Conservation (phyloP, 1,140 invertebrate species). For the Drosophila trapezifrons region DNA sequence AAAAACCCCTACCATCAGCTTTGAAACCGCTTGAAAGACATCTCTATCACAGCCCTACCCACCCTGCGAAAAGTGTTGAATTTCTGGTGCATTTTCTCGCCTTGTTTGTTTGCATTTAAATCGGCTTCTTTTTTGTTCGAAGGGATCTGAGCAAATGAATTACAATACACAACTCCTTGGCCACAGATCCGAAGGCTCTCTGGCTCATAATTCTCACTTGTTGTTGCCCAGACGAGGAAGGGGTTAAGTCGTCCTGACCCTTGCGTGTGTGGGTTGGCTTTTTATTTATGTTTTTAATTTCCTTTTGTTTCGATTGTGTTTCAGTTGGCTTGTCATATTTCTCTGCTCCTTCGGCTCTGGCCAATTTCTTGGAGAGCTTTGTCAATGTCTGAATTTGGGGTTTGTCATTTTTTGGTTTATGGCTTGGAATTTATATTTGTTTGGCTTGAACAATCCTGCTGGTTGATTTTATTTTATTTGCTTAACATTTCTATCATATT, state of each 20-base stretch:
- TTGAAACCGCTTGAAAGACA: not conserved
- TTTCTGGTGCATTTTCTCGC: constrained; percentile 74
- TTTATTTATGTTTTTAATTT: constrained; percentile 81
- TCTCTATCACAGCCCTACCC: not conserved
- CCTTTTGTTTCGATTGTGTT: constrained; percentile 70
- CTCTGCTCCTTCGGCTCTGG: constrained; percentile 23
- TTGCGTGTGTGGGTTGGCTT: constrained; percentile 49
- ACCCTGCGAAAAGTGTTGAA: constrained; percentile 69
- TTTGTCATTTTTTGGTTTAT: constrained; percentile 61
- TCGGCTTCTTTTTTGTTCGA: constrained; percentile 39
- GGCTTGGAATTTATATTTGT: constrained; percentile 45
- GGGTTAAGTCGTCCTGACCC: constrained; percentile 23
- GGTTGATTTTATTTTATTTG: constrained; percentile 25
- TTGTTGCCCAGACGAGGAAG: constrained; percentile 18
- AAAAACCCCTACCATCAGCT: not conserved
- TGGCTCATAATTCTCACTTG: constrained; percentile 71
- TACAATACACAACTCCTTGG: constrained; percentile 72
- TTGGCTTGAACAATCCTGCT: constrained; percentile 32
- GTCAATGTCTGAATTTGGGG: constrained; percentile 69
- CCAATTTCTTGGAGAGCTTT: constrained; percentile 72
- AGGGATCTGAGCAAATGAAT: constrained; percentile 63
- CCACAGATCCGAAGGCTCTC: constrained; percentile 58
- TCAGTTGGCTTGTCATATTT: constrained; percentile 40
- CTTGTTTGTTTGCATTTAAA: constrained; percentile 65
- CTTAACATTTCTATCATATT: not conserved